Percentiles rank a stretch among this genome's conserved stretches.
Conservation (phyloP, 64 coral and sea anemone genomes). For the Cladopsammia gracilis region DNA sequence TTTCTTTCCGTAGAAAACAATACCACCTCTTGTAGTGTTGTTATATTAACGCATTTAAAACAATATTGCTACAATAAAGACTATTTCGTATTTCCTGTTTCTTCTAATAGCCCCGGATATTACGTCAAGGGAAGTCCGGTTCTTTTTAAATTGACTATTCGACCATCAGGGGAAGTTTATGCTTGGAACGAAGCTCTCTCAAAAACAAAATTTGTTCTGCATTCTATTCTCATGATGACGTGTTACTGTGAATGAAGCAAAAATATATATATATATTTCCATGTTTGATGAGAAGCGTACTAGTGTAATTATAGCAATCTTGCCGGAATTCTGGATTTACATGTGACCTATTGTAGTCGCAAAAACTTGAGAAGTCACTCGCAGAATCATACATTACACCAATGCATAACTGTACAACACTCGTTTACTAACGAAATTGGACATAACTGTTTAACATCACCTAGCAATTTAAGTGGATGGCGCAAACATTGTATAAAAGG, state of each 20-base stretch:
- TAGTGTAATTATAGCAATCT: too few relatives aligned
- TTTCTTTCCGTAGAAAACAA: constrained; percentile 32
- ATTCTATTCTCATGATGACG: background rate
- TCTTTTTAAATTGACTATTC: background rate
- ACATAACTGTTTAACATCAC: too few relatives aligned
- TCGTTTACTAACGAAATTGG: too few relatives aligned
- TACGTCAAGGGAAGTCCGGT: constrained; percentile 29
- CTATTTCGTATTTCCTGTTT: constrained; percentile 45
- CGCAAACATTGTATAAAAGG: too few relatives aligned
- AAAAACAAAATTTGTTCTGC: background rate
- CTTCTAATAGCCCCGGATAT: constrained; percentile 34
- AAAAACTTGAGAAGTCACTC: too few relatives aligned
- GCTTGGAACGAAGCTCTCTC: background rate
- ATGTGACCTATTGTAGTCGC: too few relatives aligned
- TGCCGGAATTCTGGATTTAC: too few relatives aligned
- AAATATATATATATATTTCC: background rate
- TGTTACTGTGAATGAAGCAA: background rate
- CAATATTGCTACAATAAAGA: constrained; percentile 34
- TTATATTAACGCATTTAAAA: constrained; percentile 15
- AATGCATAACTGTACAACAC: too few relatives aligned
- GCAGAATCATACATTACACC: too few relatives aligned
- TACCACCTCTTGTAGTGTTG: background rate
- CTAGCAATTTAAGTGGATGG: too few relatives aligned
- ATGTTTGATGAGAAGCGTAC: background rate
- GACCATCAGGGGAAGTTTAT: constrained; percentile 22